Evolutionary conservation across 2,888 invertebrate species (phyloP), one percentile per base, ranked within the genome.

Genomic region (Anodontia alba): DNA sequence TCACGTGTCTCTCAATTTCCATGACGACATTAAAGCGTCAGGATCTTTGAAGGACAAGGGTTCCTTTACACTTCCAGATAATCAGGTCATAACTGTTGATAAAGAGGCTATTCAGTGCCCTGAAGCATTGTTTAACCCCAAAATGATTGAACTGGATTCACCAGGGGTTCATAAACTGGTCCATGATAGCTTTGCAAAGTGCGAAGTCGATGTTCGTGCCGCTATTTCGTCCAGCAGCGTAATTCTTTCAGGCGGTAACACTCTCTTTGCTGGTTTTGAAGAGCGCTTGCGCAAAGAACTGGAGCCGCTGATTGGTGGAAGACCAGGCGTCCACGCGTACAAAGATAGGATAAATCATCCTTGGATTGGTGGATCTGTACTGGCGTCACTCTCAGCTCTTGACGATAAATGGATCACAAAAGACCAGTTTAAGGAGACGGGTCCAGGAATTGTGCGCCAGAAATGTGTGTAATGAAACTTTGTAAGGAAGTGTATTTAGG

Each of bases 211-310:
- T n/a, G 29, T 69, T 3, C 69, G 69, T n/a, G 69, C n/a, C 7
- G 69, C 42, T 5, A n/a, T 69, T 26, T 5, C 42, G 15, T 26
- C 23, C 8, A 69, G 42, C 23, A 23, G 5, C 2, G 23, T 69
- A 42, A 69, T 69, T 20, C n/a, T 69, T 26, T 26, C 69, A 23
- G 69, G 69, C 26, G 69, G 69, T 1, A 42, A 23, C 7, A 69
- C 38, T 17, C 42, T 69, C 10, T 69, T 69, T 26, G 10, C 69
- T 46, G 69, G 69, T 23, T 69, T 69, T 46, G 43, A 69, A 69
- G 69, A 69, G 69, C 69, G 69, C 69, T 1, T 69, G 42, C 43
- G 29, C 42, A 43, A 69, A 43, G 69, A 69, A 69, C 3, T 69
- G 43, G 15, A 26, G 43, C n/a, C 43, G 3, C 43, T 69, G 17